Percentiles rank a stretch among this genome's conserved stretches.
phyloP scores from a whole-genome alignment of 2,888 invertebrate species.

The Cantharis rustica region DNA sequence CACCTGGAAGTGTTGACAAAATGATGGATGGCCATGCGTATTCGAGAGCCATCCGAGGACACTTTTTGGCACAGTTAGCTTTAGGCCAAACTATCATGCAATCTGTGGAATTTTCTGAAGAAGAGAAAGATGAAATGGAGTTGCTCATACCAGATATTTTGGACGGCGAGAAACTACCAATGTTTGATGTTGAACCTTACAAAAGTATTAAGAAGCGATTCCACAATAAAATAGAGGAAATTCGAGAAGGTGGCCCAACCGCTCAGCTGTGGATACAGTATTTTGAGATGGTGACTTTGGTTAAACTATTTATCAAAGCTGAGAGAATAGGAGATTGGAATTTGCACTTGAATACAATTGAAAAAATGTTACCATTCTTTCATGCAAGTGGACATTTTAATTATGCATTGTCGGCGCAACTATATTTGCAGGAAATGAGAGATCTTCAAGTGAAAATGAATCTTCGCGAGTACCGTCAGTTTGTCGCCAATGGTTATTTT shows the following conservation, averaged over 20 bases:
- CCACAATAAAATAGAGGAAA: not conserved
- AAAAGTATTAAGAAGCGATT: not conserved
- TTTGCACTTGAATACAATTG: slow-evolving; percentile 38
- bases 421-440: too few species aligned
- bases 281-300: slow-evolving; percentile 40
- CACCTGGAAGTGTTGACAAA: not conserved
- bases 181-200: not conserved
- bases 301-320: slow-evolving; percentile 39
- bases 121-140: slow-evolving; percentile 1
- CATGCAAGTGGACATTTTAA: slow-evolving; percentile 36
- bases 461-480: not conserved
- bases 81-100: slow-evolving; percentile 1
- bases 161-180: not conserved
- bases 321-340: slow-evolving; percentile 36
- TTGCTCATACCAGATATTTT: not conserved
- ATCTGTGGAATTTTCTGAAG: not conserved
- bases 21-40: not conserved
- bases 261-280: slow-evolving; percentile 40
- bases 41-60: slow-evolving; percentile 3
- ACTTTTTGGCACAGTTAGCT: slow-evolving; percentile 3
- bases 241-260: slow-evolving; percentile 34
- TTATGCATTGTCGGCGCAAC: too few species aligned
- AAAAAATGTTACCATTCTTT: slow-evolving; percentile 47
- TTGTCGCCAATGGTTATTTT: slow-evolving; percentile 8
- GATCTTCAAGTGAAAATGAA: too few species aligned